Percentiles rank a stretch among this genome's conserved stretches.
These are phyloP conservation scores for Benthosema pterotum DNA, from an alignment of 2,797 vertebrate genomes.

Conservation along the genomic window DNA sequence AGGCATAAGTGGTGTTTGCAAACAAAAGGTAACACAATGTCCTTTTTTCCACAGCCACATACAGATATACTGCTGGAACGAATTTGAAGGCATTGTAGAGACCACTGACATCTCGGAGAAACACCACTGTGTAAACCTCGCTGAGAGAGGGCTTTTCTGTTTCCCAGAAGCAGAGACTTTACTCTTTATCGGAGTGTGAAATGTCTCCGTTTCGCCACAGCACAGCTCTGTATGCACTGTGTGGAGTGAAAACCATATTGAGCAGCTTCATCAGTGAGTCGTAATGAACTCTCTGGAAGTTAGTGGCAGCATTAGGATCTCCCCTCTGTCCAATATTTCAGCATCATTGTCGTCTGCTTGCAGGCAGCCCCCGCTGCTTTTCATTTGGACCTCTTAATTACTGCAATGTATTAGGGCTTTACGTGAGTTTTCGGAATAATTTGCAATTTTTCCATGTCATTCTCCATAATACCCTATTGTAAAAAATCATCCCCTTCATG, in stretches of 20 bases:
- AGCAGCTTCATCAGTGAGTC: conserved; percentile 53
- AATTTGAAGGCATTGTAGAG: conserved; percentile 38
- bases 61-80: conserved; percentile 31
- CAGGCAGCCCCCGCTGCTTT: conserved; percentile 37
- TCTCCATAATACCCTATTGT: conserved; percentile 37
- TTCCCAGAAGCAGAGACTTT: conserved; percentile 19
- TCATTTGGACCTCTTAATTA: conserved; percentile 56
- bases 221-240: conserved; percentile 33
- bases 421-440: conserved; percentile 35
- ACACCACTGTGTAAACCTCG: conserved; percentile 47
- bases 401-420: conserved; percentile 33
- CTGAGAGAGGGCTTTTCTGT: conserved; percentile 21
- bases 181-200: conserved; percentile 37
- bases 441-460: conserved; percentile 32
- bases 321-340: conserved; percentile 38
- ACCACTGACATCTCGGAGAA: conserved; percentile 38
- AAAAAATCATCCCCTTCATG: conserved; percentile 29
- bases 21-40: conserved; percentile 23
- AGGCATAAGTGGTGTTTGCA: conserved; percentile 5
- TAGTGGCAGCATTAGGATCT: conserved; percentile 32
- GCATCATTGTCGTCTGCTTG: conserved; percentile 40
- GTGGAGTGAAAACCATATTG: conserved; percentile 38
- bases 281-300: conserved; percentile 48
- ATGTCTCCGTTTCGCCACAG: conserved; percentile 41
- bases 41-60: conserved; percentile 23